Percentiles rank a stretch among this genome's conserved stretches.
Evolutionary conservation across 2,797 vertebrate species (phyloP).

Genomic region (Melanotaenia pygmaea): DNA sequence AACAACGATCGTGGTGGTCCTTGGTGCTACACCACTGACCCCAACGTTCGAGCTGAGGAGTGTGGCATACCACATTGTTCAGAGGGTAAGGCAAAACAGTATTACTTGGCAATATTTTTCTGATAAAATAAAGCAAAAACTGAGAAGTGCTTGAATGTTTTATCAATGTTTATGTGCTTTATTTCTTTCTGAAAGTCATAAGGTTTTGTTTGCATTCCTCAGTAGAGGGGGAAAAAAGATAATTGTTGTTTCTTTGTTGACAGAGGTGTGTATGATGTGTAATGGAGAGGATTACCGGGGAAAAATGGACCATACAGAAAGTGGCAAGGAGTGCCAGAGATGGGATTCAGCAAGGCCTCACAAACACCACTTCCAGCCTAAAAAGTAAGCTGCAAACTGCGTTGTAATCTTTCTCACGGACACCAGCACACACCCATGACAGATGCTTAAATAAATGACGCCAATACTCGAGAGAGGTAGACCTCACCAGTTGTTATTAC

Average conservation of each 20-base stretch:
- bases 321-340: slow-evolving; percentile 94
- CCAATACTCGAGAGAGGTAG: slow-evolving; percentile 48
- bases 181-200: not conserved
- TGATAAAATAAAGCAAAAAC: slow-evolving; percentile 16
- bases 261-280: slow-evolving; percentile 94
- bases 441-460: slow-evolving; percentile 54
- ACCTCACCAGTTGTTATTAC: slow-evolving; percentile 56
- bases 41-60: slow-evolving; percentile 89
- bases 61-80: slow-evolving; percentile 93
- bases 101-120: slow-evolving; percentile 4
- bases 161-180: slow-evolving; percentile 11
- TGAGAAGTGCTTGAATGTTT: slow-evolving; percentile 6
- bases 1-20: slow-evolving; percentile 93
- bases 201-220: slow-evolving; percentile 11
- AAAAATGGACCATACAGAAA: slow-evolving; percentile 92
- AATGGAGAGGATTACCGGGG: slow-evolving; percentile 94
- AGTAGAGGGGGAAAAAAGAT: not conserved
- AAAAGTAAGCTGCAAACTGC: slow-evolving; percentile 85
- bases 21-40: slow-evolving; percentile 96
- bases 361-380: slow-evolving; percentile 90
- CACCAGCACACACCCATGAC: slow-evolving; percentile 53
- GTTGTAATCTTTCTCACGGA: slow-evolving; percentile 43
- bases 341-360: slow-evolving; percentile 94
- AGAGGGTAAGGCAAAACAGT: slow-evolving; percentile 84
- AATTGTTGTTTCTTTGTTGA: slow-evolving; percentile 33